Evolutionary conservation across 2,888 invertebrate species (phyloP), one percentile per base, ranked within the genome.

Genomic region (Rhagonycha lutea): DNA sequence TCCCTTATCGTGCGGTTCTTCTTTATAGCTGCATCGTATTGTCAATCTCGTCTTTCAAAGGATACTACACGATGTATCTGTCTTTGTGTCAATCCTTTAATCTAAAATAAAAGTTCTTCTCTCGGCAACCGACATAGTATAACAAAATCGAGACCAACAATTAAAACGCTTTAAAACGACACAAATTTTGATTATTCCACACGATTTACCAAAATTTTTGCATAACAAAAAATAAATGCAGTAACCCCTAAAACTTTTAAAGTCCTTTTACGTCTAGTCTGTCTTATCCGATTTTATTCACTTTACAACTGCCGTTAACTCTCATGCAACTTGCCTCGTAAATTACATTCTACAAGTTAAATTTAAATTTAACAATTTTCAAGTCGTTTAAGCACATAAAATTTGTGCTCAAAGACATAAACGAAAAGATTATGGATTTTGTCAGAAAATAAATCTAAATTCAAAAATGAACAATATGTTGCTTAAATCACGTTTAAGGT

Each of bases 31-130:
- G 32, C 70, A 70, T 74, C 73, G 70, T 68, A 78, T 73, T 78
- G 77, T 78, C 77, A 78, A 78, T 78, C 77, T 75, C 47, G 72
- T 72, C 69, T 75, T 77, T 78, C 72, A 75, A 75, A 78, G 70
- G 70, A 75, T 72, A 71, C 68, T 73, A 72, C 74, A 70, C 69
- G 74, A 74, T 74, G 74, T 77, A 74, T 77, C 77, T 70, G 77
- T 65, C 65, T 77, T 74, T 74, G 74, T 74, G 61, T 63, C 72
- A 77, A 77, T 77, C 74, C 69, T 72, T 77, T 77, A 69, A 74
- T 72, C 74, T 72, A 65, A 71, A 47, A 77, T 77, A 77, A 77
- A 74, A 74, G 65, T 68, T 68, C 60, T 73, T 63, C 47, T 5
- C 47, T n/a, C 47, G 7, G 2, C 47, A n/a, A 47, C n/a, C 47